Evolutionary conservation across 2,888 invertebrate species (phyloP).

Genomic region (Cephus nigrinus): DNA sequence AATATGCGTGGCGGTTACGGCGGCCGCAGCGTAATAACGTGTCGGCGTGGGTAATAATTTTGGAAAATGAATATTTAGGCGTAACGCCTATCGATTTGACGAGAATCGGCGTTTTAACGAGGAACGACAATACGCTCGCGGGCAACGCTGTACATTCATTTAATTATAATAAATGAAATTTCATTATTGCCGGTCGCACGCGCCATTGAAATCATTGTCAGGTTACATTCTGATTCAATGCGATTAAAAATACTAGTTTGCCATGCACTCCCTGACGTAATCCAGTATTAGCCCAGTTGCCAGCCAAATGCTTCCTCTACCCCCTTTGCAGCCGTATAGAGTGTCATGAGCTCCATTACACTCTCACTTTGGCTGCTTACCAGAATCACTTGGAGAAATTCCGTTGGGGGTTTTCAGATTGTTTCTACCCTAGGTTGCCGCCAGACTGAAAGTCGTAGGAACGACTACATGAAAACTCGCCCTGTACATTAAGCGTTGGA

Average conservation of each 20-base stretch:
- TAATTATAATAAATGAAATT: conserved; percentile 11
- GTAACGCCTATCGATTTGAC: not conserved
- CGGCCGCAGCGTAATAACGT: not conserved
- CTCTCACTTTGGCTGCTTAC: conserved; percentile 44
- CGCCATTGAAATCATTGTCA: conserved; percentile 17
- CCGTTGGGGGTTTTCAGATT: conserved; percentile 6
- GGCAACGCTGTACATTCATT: conserved; percentile 10
- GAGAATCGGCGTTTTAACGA: not conserved
- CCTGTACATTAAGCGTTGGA: not conserved
- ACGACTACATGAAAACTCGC: not conserved
- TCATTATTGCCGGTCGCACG: conserved; percentile 4
- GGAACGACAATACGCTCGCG: not conserved
- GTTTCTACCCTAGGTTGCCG: not conserved
- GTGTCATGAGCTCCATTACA: conserved; percentile 35
- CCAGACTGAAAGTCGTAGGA: not conserved
- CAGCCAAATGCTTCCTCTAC: conserved; percentile 31
- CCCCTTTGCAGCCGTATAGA: not conserved
- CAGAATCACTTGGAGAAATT: conserved; percentile 40
- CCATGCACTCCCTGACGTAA: conserved; percentile 25
- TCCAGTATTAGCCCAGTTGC: conserved; percentile 48
- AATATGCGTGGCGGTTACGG: not conserved
- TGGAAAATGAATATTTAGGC: not conserved
- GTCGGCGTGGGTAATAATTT: not conserved
- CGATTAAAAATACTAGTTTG: conserved; percentile 1
- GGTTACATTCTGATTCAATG: not conserved